Base-by-base conservation (phyloP, 1,140 invertebrate genomes). In the Epicauta chinensis region DNA sequence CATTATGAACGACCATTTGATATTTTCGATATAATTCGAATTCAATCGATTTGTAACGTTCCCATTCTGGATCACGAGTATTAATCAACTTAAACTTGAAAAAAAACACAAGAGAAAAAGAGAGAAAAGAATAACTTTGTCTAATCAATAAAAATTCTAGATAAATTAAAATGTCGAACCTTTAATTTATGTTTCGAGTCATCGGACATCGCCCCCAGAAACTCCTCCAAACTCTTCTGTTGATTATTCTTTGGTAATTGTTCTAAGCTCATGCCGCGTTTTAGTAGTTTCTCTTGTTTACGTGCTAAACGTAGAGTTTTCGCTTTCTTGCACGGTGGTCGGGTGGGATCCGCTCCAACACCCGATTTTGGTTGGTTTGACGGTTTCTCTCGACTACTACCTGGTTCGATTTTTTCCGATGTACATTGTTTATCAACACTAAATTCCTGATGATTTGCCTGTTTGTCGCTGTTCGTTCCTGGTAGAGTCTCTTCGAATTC, bases 1-100 rank as follows among this genome's bases (percentile, higher is more conserved):
- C 93, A 52, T 84, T 78, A 67, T 98, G 95, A 61, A 97, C 78
- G 35, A 72, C 70, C 69, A 82, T 83, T 77, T 98, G 94, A 77
- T 98, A 98, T 69, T 88, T 90, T 69, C 81, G 77, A 74, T 93
- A 98, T 30, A 97, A 71, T 50, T 65, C 53, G 51, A 54, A 68
- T 51, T 68, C 51, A 78, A 81, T 59, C 76, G 78, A 53, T 84
- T 79, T 36, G 82, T 74, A 13, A 81, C 81, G 45, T 75, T 73
- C 48, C 77, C 89, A 91, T 62, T 86, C 81, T 14, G 71, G 65
- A 53, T 80, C 79, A 59, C 67, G 71, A 6, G 86, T 83, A 51
- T 77, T 73, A 36, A 93, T 82, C 63, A 91, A 72, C 67, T 79
- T 80, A 55, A 91, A 76, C 87, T 93, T n/a, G n/a, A n/a, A n/a